Evolutionary conservation across 2,797 vertebrate species (phyloP).

Genomic region (Danio albolineatus): DNA sequence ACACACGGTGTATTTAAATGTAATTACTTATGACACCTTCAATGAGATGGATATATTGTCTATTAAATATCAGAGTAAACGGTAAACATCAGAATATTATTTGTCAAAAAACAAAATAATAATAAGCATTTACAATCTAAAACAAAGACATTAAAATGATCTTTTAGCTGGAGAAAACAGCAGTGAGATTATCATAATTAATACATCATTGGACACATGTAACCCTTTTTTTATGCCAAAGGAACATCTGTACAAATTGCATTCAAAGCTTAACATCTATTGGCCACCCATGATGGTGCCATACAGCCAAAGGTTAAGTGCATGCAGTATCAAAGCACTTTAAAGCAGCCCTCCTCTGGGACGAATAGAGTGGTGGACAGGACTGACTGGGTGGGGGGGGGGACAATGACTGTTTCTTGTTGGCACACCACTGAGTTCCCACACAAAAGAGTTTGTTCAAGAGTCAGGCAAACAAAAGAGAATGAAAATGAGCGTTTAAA

Average conservation of each 20-base stretch:
- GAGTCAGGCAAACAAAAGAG: constrained; percentile 44
- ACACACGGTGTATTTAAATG: background rate
- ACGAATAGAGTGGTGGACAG: constrained; percentile 37
- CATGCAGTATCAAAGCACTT: constrained; percentile 88
- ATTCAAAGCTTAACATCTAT: constrained; percentile 93
- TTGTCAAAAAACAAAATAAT: no score
- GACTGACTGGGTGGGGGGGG: constrained; percentile 5
- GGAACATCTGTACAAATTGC: constrained; percentile 92
- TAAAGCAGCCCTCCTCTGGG: constrained; percentile 81
- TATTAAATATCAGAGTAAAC: background rate
- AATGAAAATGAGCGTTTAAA: constrained; percentile 38
- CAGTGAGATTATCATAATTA: constrained; percentile 75
- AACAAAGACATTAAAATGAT: no score
- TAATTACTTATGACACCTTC: background rate
- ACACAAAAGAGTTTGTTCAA: constrained; percentile 65
- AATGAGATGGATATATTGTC: background rate
- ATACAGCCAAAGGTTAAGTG: constrained; percentile 95
- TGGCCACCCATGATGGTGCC: constrained; percentile 87
- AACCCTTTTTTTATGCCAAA: constrained; percentile 90
- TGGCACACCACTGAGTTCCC: constrained; percentile 72
- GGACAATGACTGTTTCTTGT: constrained; percentile 65
- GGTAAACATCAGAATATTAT: background rate
- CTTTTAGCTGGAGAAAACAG: constrained; percentile 41
- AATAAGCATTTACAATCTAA: no score
- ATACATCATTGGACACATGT: constrained; percentile 83